Evolutionary conservation across 2,797 vertebrate species (phyloP).

Genomic region (Lutjanus argentimaculatus): DNA sequence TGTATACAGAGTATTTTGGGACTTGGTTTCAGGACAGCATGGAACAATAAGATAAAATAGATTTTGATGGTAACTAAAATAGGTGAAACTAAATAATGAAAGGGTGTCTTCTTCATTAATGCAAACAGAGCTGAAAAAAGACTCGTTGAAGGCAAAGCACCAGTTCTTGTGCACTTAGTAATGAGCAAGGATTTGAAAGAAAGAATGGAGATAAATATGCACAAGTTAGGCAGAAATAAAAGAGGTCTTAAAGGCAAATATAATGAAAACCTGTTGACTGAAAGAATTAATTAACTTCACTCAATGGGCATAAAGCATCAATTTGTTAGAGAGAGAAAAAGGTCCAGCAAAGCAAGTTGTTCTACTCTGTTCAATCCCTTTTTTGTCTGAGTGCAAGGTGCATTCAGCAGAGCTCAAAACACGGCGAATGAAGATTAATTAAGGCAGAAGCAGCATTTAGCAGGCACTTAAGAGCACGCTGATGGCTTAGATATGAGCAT

Average conservation of each 20-base stretch:
- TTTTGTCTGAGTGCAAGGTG: slow-evolving; percentile 44
- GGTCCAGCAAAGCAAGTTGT: slow-evolving; percentile 86
- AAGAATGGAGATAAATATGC: slow-evolving; percentile 56
- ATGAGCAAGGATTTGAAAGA: slow-evolving; percentile 27
- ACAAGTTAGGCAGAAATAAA: slow-evolving; percentile 57
- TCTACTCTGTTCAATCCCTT: slow-evolving; percentile 54
- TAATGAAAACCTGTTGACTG: slow-evolving; percentile 57
- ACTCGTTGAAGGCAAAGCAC: not conserved
- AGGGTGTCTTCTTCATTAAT: slow-evolving; percentile 15
- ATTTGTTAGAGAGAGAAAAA: slow-evolving; percentile 86
- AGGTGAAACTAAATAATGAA: slow-evolving; percentile 13
- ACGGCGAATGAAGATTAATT: slow-evolving; percentile 97
- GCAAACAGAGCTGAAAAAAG: slow-evolving; percentile 27
- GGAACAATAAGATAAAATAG: not conserved
- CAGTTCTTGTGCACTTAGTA: slow-evolving; percentile 44
- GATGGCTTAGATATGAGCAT: slow-evolving; percentile 90
- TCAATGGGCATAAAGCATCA: slow-evolving; percentile 41
- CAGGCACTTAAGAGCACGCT: slow-evolving; percentile 85
- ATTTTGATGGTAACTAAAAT: not conserved
- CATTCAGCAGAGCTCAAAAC: slow-evolving; percentile 87
- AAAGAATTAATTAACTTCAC: slow-evolving; percentile 60
- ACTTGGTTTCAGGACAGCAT: not conserved
- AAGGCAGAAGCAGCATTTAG: slow-evolving; percentile 95
- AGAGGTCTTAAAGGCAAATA: slow-evolving; percentile 52
- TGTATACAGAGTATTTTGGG: not conserved